phyloP scores from a whole-genome alignment of 92 coral and sea anemone species.

The Diadumene lineata region DNA sequence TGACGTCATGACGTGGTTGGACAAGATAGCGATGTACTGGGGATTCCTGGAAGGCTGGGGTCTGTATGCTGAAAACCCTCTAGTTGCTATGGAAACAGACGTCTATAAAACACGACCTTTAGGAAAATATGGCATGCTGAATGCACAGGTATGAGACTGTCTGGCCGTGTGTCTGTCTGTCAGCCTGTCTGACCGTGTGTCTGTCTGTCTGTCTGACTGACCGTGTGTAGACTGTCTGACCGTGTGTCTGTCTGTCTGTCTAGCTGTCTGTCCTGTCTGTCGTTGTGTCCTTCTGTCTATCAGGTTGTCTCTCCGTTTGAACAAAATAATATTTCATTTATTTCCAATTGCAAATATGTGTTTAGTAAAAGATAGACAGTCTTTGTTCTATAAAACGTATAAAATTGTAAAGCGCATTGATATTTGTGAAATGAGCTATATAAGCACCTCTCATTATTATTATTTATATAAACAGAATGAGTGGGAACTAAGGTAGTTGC shows the following conservation, averaged over 20 bases:
- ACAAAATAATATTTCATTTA: too few relatives aligned
- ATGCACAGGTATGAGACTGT: conserved; percentile 76
- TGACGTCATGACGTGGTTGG: conserved; percentile 78
- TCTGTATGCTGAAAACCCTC: conserved; percentile 87
- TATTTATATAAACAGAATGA: too few relatives aligned
- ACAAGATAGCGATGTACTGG: conserved; percentile 44
- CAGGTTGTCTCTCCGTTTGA: not conserved
- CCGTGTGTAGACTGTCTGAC: too few relatives aligned
- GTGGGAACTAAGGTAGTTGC: too few relatives aligned
- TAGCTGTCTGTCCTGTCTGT: not conserved
- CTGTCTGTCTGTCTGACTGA: conserved; percentile 22
- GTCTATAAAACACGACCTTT: conserved; percentile 65
- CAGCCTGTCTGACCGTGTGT: conserved; percentile 1
- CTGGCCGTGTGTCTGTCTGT: not conserved
- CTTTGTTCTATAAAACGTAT: too few relatives aligned
- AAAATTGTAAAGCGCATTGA: too few relatives aligned
- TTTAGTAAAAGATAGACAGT: too few relatives aligned
- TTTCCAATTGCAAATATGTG: too few relatives aligned
- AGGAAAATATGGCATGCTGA: conserved; percentile 85
- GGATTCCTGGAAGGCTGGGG: conserved; percentile 93
- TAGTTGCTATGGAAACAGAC: conserved; percentile 76
- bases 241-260: conserved; percentile 13
- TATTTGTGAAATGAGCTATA: too few relatives aligned
- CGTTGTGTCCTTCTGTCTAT: not conserved
- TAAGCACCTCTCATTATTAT: too few relatives aligned